A percentile compares a stretch with the other conserved stretches of the same genome.
Conservation (phyloP, 2,797 vertebrate genomes). For the Gymnoscopelus braueri region DNA sequence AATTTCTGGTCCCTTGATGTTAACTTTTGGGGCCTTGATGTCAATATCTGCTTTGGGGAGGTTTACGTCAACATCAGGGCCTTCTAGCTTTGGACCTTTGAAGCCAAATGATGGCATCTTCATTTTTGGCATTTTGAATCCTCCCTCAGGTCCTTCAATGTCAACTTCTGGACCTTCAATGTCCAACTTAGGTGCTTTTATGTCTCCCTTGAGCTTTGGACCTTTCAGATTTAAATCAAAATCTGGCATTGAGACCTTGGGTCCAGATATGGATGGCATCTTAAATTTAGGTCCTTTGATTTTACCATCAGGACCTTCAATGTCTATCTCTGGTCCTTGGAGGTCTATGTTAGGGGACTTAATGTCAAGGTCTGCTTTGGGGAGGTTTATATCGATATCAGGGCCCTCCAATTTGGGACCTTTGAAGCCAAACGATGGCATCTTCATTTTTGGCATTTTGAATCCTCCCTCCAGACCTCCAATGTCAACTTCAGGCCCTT, state of each 20-base stretch:
- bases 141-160: too few species aligned
- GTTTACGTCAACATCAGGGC: too few species aligned
- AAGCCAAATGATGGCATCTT: too few species aligned
- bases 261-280: constrained; percentile 46
- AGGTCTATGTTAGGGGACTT: constrained; percentile 47
- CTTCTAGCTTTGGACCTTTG: too few species aligned
- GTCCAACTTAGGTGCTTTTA: too few species aligned
- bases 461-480: constrained; percentile 30
- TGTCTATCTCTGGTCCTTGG: constrained; percentile 55
- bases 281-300: constrained; percentile 44
- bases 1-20: too few species aligned
- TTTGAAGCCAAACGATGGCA: constrained; percentile 33
- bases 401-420: constrained; percentile 40
- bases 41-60: too few species aligned
- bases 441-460: constrained; percentile 33
- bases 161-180: too few species aligned
- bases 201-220: constrained; percentile 40
- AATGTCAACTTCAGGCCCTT: constrained; percentile 26
- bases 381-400: constrained; percentile 11
- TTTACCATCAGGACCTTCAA: constrained; percentile 32
- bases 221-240: constrained; percentile 36
- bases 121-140: too few species aligned
- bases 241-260: constrained; percentile 50
- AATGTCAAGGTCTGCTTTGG: constrained; percentile 32
- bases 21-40: too few species aligned